Evolutionary conservation across 2,888 invertebrate species (phyloP), one percentile per base, ranked within the genome.

Genomic region (Torymus tubicola): DNA sequence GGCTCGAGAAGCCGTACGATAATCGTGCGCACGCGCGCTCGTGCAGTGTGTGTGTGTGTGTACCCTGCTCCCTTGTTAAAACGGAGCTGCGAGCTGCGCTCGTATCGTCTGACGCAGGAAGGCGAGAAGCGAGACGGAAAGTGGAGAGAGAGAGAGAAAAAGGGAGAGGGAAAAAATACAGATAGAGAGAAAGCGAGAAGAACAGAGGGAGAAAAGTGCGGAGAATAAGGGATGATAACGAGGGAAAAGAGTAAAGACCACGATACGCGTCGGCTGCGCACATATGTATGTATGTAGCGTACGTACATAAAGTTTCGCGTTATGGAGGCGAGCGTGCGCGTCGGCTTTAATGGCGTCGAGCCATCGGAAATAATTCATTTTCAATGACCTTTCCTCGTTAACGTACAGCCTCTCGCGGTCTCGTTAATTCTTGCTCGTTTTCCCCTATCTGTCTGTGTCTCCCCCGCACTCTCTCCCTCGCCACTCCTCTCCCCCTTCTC

Each of bases 361-460:
- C 82, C 80, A 80, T 83, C 78, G 80, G 72, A 82, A 83, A 86
- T 87, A 85, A 87, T 87, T 87, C 85, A 86, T 84, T 81, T 84
- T 83, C 85, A 86, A 87, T 85, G 84, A 86, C 83, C 82, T 83
- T 84, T 77, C 82, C 84, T 84, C 83, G 84, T 85, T 87, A 85
- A 85, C 83, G 84, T 83, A 81, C 83, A 83, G 84, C 58, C 18
- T 60, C 81, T 71, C 76, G 82, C 65, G 85, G 84, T 84, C 84
- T 84, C 86, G 86, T 88, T 87, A 86, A 86, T 87, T 86, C 85
- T 84, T 84, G 64, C 78, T 80, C 80, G n/a, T 58, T 60, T 67
- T 18, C 4, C 50, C 60, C 58, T 52, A 63, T 53, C 75, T 53
- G 13, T 58, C 11, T 14, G 31, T 65, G 42, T 52, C 13, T 52